Percentiles rank a stretch among this genome's conserved stretches.
Conservation (phyloP, 2,797 vertebrate species). For the Sebastes paucispinis region DNA sequence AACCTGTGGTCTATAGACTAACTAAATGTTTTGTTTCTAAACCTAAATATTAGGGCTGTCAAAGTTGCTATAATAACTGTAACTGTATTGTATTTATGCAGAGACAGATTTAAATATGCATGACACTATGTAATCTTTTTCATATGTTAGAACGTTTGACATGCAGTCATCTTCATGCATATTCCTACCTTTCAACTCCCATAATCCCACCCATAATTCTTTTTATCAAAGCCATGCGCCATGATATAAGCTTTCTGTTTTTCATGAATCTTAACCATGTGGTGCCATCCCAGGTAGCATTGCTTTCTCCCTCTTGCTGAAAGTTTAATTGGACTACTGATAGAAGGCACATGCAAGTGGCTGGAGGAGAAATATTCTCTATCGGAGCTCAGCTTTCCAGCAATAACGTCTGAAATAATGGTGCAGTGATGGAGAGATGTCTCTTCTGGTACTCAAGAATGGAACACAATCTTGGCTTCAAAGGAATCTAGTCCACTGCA, state of each 20-base stretch:
- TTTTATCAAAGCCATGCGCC: conserved; percentile 56
- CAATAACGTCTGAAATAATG: conserved; percentile 10
- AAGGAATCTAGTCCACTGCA: conserved; percentile 23
- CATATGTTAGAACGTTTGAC: conserved; percentile 15
- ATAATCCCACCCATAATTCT: conserved; percentile 3
- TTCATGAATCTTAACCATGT: conserved; percentile 44
- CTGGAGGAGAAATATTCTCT: conserved; percentile 12
- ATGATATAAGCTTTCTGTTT: conserved; percentile 30
- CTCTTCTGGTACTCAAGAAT: background rate
- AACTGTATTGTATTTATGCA: background rate
- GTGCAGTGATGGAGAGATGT: background rate
- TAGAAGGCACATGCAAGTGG: conserved; percentile 46
- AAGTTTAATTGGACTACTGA: conserved; percentile 55
- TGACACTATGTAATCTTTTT: background rate
- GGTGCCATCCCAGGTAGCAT: conserved; percentile 28
- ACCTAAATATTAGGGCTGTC: too few relatives aligned
- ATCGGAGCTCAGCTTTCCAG: background rate
- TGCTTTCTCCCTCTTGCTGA: conserved; percentile 35
- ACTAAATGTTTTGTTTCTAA: background rate
- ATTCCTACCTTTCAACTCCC: conserved; percentile 32
- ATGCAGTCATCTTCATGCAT: conserved; percentile 18
- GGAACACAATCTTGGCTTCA: conserved; percentile 2
- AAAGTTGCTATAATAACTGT: too few relatives aligned
- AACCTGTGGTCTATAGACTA: background rate
- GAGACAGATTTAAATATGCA: background rate